Evolutionary conservation across 2,113 vertebrate species (phyloP).

Genomic region (Sardina pilchardus): DNA sequence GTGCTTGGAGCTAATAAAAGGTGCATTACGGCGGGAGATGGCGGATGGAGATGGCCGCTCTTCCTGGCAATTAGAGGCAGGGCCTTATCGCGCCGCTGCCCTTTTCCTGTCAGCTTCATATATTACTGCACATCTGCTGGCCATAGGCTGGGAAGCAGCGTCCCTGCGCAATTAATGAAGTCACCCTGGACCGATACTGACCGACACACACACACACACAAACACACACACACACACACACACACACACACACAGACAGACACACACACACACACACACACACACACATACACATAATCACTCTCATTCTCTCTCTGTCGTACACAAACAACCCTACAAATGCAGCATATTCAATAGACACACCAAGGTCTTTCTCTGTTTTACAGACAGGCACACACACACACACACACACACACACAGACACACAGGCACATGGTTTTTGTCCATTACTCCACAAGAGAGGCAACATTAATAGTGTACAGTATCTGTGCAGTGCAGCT

Average conservation of each 20-base stretch:
- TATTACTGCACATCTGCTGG: slow-evolving; percentile 27
- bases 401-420: slow-evolving; percentile 12
- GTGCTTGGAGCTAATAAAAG: slow-evolving; percentile 57
- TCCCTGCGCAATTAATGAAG: slow-evolving; percentile 64
- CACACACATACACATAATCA: not conserved
- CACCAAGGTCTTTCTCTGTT: too few species aligned
- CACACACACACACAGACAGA: slow-evolving; percentile 24
- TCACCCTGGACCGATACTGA: slow-evolving; percentile 50
- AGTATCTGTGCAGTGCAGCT: not conserved
- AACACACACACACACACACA: not conserved
- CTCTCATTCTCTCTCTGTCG: too few species aligned
- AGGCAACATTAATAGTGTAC: not conserved
- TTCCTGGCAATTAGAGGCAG: slow-evolving; percentile 63
- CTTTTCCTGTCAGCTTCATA: slow-evolving; percentile 34
- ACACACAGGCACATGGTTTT: not conserved
- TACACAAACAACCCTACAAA: not conserved
- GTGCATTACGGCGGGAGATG: slow-evolving; percentile 50
- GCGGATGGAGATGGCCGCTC: not conserved
- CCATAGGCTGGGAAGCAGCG: slow-evolving; percentile 44
- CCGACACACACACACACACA: slow-evolving; percentile 37
- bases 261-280: slow-evolving; percentile 43
- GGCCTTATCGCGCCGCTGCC: slow-evolving; percentile 46
- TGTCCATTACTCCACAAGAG: not conserved
- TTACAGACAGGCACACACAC: not conserved
- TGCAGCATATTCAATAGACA: not conserved